phyloP scores from a whole-genome alignment of 2,113 vertebrate genomes.

The Paramormyrops kingsleyae region DNA sequence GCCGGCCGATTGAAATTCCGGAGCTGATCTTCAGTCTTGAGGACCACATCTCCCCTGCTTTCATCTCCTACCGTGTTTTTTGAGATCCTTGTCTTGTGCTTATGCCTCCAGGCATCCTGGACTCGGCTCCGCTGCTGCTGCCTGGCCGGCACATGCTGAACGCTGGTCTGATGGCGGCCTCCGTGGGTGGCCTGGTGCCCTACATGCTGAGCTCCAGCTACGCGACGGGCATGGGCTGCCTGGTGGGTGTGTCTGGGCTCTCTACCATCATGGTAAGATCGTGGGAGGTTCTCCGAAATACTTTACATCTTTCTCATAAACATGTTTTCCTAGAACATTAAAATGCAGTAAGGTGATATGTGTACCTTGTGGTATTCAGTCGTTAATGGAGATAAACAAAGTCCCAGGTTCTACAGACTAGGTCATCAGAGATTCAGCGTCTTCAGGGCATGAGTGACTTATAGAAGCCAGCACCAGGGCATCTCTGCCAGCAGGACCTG shows the following conservation, averaged over 20 bases:
- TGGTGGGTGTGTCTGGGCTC: slow-evolving; percentile 63
- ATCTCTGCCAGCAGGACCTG: background rate
- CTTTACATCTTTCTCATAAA: background rate
- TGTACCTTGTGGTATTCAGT: background rate
- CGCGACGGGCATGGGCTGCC: slow-evolving; percentile 60
- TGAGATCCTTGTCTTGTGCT: background rate
- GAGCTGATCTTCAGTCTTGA: background rate
- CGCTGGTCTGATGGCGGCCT: slow-evolving; percentile 60
- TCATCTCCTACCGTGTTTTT: background rate
- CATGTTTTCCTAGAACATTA: background rate
- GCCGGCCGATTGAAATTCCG: background rate
- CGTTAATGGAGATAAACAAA: background rate
- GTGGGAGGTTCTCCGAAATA: background rate
- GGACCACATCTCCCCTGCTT: background rate
- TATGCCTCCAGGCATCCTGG: slow-evolving; percentile 49
- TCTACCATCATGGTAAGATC: slow-evolving; percentile 68
- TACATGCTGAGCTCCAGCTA: slow-evolving; percentile 70
- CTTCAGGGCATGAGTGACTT: background rate
- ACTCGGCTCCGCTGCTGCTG: slow-evolving; percentile 59
- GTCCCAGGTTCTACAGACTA: background rate
- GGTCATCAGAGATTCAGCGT: background rate
- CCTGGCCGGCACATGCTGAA: slow-evolving; percentile 68
- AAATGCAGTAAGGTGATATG: background rate
- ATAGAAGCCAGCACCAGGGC: background rate
- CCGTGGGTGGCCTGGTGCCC: slow-evolving; percentile 59